Base-by-base conservation (phyloP, 2,797 vertebrate species). In the Labeo calbasu region DNA sequence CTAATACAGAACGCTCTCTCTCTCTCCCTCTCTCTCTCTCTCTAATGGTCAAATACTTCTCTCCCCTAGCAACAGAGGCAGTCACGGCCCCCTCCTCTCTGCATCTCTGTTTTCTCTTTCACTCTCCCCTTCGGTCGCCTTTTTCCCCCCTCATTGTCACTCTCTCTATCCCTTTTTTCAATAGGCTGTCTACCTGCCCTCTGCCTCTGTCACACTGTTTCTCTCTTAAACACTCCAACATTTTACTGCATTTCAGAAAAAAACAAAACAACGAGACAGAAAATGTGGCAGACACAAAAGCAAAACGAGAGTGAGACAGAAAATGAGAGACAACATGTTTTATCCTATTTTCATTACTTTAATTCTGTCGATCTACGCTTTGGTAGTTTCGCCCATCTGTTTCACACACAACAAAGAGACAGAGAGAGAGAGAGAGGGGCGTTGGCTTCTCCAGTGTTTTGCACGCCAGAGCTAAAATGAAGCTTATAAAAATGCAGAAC, bases 31-130 rank as follows among this genome's bases (percentile, higher is more conserved):
- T 32, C 61, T 79, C 82, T 85, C 90, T 85, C 87, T 86, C 68
- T 57, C 81, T 86, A 79, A 77, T 77, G 65, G 65, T 53, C 69
- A 82, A 90, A 88, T 87, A 86, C 89, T 85, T 81, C 82, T 91
- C 90, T 93, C 89, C 92, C 93, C 88, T 92, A 93, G 93, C 93
- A 94, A 94, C 94, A 95, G 89, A 88, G 88, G 88, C 91, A 90
- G 77, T 88, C 88, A 85, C 85, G 86, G 69, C 50, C 82, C 83
- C 85, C 87, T 85, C 85, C 71, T 76, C 81, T 70, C 76, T 85
- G 78, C 84, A 81, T 80, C 66, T 83, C 75, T 57, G 77, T 77
- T 77, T 66, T 85, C 71, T 69, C 72, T 86, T 82, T 88, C 80
- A 90, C 86, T 87, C 53, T n/a, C 77, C 89, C 82, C 88, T 78